phyloP scores from a whole-genome alignment of 1,140 invertebrate species.

The Lordiphosa mommai region DNA sequence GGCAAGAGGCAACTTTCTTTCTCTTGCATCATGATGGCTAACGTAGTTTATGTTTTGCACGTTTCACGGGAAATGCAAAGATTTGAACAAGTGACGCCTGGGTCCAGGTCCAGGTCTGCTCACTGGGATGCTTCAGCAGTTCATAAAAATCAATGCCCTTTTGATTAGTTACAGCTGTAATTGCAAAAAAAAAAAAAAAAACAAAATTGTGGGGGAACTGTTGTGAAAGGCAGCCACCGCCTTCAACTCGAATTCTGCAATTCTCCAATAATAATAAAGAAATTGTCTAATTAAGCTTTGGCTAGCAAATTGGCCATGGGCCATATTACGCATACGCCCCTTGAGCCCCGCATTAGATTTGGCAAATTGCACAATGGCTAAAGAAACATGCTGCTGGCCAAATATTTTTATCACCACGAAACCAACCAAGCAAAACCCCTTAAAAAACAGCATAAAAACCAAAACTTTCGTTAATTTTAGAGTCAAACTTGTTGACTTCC shows the following conservation, averaged over 20 bases:
- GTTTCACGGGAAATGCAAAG: slow-evolving; percentile 67
- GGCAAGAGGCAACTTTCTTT: slow-evolving; percentile 61
- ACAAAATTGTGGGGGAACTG: slow-evolving; percentile 2
- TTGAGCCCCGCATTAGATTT: slow-evolving; percentile 9
- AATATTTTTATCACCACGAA: slow-evolving; percentile 10
- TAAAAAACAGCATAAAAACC: slow-evolving; percentile 8
- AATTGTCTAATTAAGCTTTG: slow-evolving; percentile 67
- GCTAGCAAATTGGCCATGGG: slow-evolving; percentile 41
- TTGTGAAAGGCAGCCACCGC: slow-evolving; percentile 53
- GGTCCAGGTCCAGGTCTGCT: slow-evolving; percentile 22
- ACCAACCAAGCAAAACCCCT: slow-evolving; percentile 6
- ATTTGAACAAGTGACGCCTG: slow-evolving; percentile 63
- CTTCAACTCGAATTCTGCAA: neutral
- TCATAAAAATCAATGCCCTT: slow-evolving; percentile 75
- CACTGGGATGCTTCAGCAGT: slow-evolving; percentile 40
- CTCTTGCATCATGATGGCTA: slow-evolving; percentile 61
- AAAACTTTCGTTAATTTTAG: slow-evolving; percentile 40
- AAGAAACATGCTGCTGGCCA: slow-evolving; percentile 17
- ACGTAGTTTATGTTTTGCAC: slow-evolving; percentile 42
- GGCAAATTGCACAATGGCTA: slow-evolving; percentile 32
- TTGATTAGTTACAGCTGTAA: slow-evolving; percentile 69
- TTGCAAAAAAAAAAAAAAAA: too few species aligned
- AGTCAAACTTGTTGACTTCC: slow-evolving; percentile 25
- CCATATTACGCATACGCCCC: slow-evolving; percentile 65
- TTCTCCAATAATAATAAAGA: slow-evolving; percentile 49